These are phyloP conservation scores for Lepeophtheirus nordmannii DNA, from an alignment of 2,888 invertebrate species.

Conservation along the genomic window DNA sequence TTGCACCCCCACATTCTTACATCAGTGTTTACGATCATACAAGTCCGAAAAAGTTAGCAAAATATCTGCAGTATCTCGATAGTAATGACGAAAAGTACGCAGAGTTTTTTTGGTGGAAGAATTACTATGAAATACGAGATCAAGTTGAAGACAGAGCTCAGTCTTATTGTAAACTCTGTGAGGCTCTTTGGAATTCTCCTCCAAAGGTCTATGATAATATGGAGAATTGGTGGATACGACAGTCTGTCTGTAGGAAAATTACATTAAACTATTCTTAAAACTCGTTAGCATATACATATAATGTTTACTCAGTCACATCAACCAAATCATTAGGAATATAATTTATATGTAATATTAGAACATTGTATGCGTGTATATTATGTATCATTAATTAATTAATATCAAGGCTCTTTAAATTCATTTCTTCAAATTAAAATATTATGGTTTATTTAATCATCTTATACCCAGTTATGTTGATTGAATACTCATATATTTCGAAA, in stretches of 20 bases:
- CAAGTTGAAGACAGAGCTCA: neutral
- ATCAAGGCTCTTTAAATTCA: no score
- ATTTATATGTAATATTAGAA: no score
- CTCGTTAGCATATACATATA: neutral
- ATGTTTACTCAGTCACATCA: no score
- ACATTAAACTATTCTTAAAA: neutral
- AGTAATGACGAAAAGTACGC: constrained; percentile 28
- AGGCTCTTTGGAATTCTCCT: neutral
- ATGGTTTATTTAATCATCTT: no score
- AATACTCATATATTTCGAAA: no score
- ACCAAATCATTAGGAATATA: no score
- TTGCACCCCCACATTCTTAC: constrained; percentile 31
- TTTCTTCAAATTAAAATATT: no score
- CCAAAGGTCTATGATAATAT: constrained; percentile 14
- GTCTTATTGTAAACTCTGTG: constrained; percentile 21
- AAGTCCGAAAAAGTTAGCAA: constrained; percentile 30
- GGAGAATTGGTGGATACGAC: constrained; percentile 15
- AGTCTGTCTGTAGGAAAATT: neutral
- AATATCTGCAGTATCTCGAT: constrained; percentile 29
- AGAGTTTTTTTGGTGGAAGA: constrained; percentile 29
- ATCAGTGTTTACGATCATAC: constrained; percentile 32
- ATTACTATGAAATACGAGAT: constrained; percentile 20
- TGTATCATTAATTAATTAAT: no score
- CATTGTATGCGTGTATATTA: no score
- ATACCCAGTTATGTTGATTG: no score